phyloP scores from a whole-genome alignment of 2,113 vertebrate species.

The Saccopteryx bilineata region DNA sequence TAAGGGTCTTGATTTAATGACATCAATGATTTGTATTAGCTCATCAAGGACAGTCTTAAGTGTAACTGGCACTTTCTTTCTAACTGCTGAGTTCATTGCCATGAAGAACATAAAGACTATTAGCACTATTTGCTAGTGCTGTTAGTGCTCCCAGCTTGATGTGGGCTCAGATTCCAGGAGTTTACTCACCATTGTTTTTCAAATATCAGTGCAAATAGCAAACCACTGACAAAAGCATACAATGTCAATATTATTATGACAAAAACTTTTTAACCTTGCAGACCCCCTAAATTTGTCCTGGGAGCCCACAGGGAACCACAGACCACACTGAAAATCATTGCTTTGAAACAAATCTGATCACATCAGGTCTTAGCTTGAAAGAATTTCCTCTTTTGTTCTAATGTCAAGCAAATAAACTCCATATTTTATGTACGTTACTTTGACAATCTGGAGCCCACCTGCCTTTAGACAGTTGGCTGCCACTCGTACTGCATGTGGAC shows the following conservation, averaged over 20 bases:
- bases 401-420: not conserved
- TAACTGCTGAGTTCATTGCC: not conserved
- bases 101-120: not conserved
- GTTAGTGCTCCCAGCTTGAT: not conserved
- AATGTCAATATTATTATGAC: not conserved
- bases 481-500: fast-evolving
- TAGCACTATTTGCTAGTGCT: not conserved
- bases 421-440: not conserved
- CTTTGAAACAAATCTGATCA: not conserved
- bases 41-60: not conserved
- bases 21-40: not conserved
- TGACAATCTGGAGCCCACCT: not conserved
- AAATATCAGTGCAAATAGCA: not conserved
- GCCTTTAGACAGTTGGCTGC: not conserved
- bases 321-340: not conserved
- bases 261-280: not conserved
- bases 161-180: not conserved
- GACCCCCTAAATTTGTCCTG: not conserved
- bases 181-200: not conserved
- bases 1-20: conserved; percentile 1
- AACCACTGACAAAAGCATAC: not conserved
- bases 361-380: not conserved
- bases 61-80: not conserved
- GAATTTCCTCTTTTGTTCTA: not conserved
- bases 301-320: not conserved